These are phyloP conservation scores for Desoria tigrina DNA, from an alignment of 2,888 invertebrate genomes.

Conservation along the genomic window DNA sequence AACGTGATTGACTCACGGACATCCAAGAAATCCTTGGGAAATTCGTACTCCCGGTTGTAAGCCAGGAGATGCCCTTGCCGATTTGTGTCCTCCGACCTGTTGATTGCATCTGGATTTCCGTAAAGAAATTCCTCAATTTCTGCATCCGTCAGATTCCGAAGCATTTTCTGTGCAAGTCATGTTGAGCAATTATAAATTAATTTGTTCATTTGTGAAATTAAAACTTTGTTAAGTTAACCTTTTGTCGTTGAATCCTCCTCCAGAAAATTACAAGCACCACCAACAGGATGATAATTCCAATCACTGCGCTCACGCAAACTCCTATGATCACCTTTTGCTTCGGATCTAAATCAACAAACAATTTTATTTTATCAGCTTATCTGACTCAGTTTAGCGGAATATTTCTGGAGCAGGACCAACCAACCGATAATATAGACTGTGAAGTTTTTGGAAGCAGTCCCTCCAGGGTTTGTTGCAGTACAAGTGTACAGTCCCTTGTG, in stretches of 20 bases:
- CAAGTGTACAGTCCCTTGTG: constrained; percentile 1
- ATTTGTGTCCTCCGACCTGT: constrained; percentile 17
- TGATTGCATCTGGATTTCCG: constrained; percentile 19
- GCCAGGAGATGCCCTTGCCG: constrained; percentile 21
- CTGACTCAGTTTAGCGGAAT: not conserved
- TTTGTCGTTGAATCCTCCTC: constrained; percentile 19
- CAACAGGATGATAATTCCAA: constrained; percentile 12
- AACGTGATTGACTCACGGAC: constrained; percentile 12
- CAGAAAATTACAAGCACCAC: constrained; percentile 6
- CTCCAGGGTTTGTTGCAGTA: constrained; percentile 1
- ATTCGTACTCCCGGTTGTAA: constrained; percentile 22
- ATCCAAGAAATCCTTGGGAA: constrained; percentile 13
- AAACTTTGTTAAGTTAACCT: constrained; percentile 1
- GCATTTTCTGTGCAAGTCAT: constrained; percentile 7
- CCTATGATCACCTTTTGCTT: not conserved
- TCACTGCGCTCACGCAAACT: not conserved
- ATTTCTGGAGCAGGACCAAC: too few relatives aligned
- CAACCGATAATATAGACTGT: not conserved
- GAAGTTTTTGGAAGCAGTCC: not conserved
- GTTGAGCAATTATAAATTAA: not conserved
- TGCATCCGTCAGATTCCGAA: constrained; percentile 17
- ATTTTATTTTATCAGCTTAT: not conserved
- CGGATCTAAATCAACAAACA: constrained; percentile 6
- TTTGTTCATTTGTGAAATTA: not conserved
- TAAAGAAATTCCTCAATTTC: constrained; percentile 22